Evolutionary conservation across 2,888 invertebrate genomes (phyloP), one percentile per base, ranked within the genome.

Genomic region (Gisinianus flammeolus): DNA sequence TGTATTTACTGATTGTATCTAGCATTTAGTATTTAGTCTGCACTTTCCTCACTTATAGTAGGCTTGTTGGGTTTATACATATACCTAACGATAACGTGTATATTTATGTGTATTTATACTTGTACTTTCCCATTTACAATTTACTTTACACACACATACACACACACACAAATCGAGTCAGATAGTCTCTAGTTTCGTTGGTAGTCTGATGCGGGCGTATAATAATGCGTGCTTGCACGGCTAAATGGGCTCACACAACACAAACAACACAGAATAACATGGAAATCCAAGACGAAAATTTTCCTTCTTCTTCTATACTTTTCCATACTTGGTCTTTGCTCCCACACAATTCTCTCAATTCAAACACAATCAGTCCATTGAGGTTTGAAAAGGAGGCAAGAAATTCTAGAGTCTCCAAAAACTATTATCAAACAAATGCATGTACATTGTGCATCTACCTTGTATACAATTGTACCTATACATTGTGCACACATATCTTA

Each of bases 191-290:
- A 12, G 35, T 35, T 12, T 35, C 5, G 35, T 35, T 12, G 5
- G 12, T 5, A 35, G 35, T 35, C 35, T 35, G 35, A 35, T 5
- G 5, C 35, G 5, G 12, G 44, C 12, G 44, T 44, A 56, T 71
- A 71, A 71, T 71, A 54, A 71, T 54, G 26, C 56, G 71, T 56
- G 71, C 56, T 54, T 56, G 30, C 56, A 71, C 71, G 71, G 71
- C 71, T 71, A 71, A 71, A 71, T 71, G 71, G 28, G 28, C 56
- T 71, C 54, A 71, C 54, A 56, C 16, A 24, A 8, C 54, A 54
- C 54, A 54, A 16, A 58, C n/a, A n/a, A 62, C 62, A 69, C 69
- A 44, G 26, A 35, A 35, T 35, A 44, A 44, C 35, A 35, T 12
- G 26, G 69, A 44, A 69, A 69, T 69, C 69, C 69, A 44, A 69